Evolutionary conservation across 1,140 invertebrate species (phyloP).

Genomic region (Hyles vespertilio): DNA sequence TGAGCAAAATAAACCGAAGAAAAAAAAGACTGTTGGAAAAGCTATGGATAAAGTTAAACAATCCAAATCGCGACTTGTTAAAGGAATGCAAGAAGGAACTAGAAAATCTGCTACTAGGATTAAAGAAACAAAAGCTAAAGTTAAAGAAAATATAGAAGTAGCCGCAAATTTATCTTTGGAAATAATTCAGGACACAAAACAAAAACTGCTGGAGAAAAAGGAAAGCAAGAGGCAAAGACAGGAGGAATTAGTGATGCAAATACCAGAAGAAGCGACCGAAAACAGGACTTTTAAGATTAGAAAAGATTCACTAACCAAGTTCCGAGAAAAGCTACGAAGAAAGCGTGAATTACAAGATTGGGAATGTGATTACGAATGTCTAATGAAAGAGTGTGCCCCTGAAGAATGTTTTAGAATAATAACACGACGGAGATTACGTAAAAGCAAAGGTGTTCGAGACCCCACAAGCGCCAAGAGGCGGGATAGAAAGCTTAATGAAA

Average conservation of each 20-base stretch:
- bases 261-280: constrained; percentile 2
- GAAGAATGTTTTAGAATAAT: constrained; percentile 32
- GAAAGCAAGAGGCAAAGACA: constrained; percentile 3
- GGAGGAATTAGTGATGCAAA: background rate
- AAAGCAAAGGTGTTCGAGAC: constrained; percentile 8
- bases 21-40: constrained; percentile 15
- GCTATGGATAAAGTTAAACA: constrained; percentile 12
- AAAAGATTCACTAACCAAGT: constrained; percentile 43
- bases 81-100: background rate
- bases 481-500: constrained; percentile 13
- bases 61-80: constrained; percentile 11
- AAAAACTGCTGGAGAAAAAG: constrained; percentile 22
- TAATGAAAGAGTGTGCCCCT: constrained; percentile 26
- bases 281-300: constrained; percentile 26
- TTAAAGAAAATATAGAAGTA: constrained; percentile 23
- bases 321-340: constrained; percentile 32
- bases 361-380: constrained; percentile 28
- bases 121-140: constrained; percentile 17
- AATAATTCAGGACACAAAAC: constrained; percentile 18
- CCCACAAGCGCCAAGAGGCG: background rate
- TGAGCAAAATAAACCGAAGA: constrained; percentile 3
- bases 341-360: constrained; percentile 26
- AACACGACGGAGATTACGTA: constrained; percentile 16
- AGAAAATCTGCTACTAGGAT: constrained; percentile 8
- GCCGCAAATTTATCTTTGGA: constrained; percentile 24